These are phyloP conservation scores for Oryctes rhinoceros DNA, from an alignment of 1,140 invertebrate genomes.

Conservation along the genomic window DNA sequence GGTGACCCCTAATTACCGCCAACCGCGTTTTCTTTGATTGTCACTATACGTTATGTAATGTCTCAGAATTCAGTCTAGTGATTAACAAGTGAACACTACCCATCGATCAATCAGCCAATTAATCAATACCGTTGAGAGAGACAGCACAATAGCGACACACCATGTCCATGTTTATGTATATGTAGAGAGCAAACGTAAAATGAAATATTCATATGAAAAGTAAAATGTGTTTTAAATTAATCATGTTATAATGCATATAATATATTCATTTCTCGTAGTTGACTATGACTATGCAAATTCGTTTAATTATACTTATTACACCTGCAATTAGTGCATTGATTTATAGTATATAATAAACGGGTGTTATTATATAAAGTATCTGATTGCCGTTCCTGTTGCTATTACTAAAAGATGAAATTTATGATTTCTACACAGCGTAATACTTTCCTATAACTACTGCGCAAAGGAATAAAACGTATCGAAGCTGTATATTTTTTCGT, in stretches of 20 bases:
- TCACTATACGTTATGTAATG: conserved; percentile 6
- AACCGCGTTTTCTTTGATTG: not conserved
- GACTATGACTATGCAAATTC: conserved; percentile 41
- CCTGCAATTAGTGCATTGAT: conserved; percentile 40
- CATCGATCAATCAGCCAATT: conserved; percentile 34
- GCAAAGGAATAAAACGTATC: not conserved
- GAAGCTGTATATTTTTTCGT: conserved; percentile 2
- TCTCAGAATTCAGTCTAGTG: conserved; percentile 19
- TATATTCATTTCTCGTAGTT: conserved; percentile 41
- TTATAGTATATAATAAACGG: conserved; percentile 38
- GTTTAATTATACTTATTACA: conserved; percentile 39
- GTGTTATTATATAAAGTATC: conserved; percentile 20
- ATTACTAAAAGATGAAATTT: conserved; percentile 28
- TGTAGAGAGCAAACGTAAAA: conserved; percentile 27
- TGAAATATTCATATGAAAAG: conserved; percentile 41
- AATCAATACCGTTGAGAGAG: conserved; percentile 8
- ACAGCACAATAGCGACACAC: conserved; percentile 24
- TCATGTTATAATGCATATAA: conserved; percentile 37
- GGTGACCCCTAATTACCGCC: not conserved
- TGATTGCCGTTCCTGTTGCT: not conserved
- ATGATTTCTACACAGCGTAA: not conserved
- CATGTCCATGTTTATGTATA: conserved; percentile 8
- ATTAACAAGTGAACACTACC: conserved; percentile 22
- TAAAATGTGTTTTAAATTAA: conserved; percentile 40
- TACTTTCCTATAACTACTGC: not conserved